Base-by-base conservation (phyloP, 1,140 invertebrate genomes). In the Apis laboriosa region DNA sequence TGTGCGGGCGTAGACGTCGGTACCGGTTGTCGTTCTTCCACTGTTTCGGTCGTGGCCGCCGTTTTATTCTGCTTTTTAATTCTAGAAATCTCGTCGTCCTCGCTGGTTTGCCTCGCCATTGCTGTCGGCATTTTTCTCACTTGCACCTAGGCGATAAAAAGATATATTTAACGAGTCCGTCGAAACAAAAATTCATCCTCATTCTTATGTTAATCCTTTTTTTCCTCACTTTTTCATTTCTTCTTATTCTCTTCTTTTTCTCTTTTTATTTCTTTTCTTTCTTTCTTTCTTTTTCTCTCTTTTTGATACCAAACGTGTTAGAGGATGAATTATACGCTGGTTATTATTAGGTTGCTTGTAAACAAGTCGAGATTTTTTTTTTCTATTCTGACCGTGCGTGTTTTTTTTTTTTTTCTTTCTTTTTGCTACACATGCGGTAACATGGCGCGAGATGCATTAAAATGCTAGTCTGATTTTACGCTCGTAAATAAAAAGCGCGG, bases 11-110 rank as follows among this genome's bases (percentile, higher is more conserved):
- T 87, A 71, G 94, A 90, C 60, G 93, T 77, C 77, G 84, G 84
- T 11, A 92, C 83, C 77, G 92, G 92, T 83, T 93, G 95, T 85
- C 95, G 90, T 90, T 95, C 95, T 89, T 96, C 95, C 9, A 94
- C 92, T 21, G 94, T 92, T 77, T 95, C 94, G 87, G 95, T 91
- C 28, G 94, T 93, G 21, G 96, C 95, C 15, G 96, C 95, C 63
- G 95, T 96, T 94, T 98, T 98, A 89, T 98, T 98, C 92, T 97
- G 96, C 90, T 97, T 97, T 93, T 98, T 98, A 85, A 98, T 97
- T 90, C 97, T 96, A 13, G 97, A 95, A 85, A 98, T 98, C 93
- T 98, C 98, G 92, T 98, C 98, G 90, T 98, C 97, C 94, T 98
- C 97, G 91, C 97, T 97, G 24, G 97, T 94, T 93, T 98, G 97